Base-by-base conservation (phyloP, 2,113 vertebrate species). In the Seriola aureovittata region DNA sequence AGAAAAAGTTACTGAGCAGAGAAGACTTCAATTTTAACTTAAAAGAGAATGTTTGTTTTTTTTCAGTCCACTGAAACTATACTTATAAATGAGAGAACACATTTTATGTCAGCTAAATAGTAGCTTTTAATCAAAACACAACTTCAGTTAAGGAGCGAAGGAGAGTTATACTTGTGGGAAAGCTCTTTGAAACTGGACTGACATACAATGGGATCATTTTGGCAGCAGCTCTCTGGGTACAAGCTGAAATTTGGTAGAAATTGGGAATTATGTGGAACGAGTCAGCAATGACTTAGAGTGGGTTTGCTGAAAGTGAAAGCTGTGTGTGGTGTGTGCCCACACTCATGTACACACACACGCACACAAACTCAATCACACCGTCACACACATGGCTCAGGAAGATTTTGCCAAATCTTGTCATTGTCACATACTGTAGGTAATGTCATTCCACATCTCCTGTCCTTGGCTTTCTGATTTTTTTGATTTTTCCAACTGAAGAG, bases 241-340 rank as follows among this genome's bases (percentile, higher is more conserved):
- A 8, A n/a, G 59, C 54, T 50, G 17, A 75, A 59, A 71, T 80
- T 77, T 75, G 40, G 68, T 82, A 16, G 38, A 78, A 78, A 85
- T 57, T 64, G n/a, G 57, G 46, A 84, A 77, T 80, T 73, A 66
- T 69, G 29, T 71, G 65, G 75, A 77, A 54, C 36, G 23, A 75
- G 71, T 78, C 76, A 75, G 64, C 57, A 38, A 48, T 62, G 77
- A 81, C 74, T 66, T 6, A 1, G 46, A 71, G 62, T 38, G 21
- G 36, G 38, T 55, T 70, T 66, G n/a, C 66, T 81, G 50, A 75
- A 85, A 82, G 29, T 77, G 29, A 75, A 78, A 86, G 74, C 40
- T 17, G 50, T 42, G 57, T 77, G 40, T 48, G 62, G 32, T 76
- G 36, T 67, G 44, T 57, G 54, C 23, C 62, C 12, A 7, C 17